Evolutionary conservation across 1,140 invertebrate species (phyloP).

Genomic region (Drosophila mayri): DNA sequence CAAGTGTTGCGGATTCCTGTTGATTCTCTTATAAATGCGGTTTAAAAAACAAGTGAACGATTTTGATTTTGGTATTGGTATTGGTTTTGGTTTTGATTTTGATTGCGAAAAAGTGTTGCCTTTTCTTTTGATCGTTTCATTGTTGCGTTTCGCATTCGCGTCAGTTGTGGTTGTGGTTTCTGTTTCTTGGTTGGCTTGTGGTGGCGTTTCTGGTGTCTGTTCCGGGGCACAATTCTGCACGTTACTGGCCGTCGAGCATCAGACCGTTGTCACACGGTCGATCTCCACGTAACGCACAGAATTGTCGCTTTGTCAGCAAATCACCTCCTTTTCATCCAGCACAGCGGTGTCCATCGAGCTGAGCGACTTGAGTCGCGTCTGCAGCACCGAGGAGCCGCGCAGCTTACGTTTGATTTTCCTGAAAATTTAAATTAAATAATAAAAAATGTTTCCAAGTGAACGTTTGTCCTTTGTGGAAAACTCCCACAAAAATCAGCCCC

Average conservation of each 20-base stretch:
- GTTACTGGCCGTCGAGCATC: conserved; percentile 85
- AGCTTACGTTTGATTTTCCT: conserved; percentile 87
- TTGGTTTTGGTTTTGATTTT: conserved; percentile 48
- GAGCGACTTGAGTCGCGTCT: conserved; percentile 91
- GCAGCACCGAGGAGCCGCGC: conserved; percentile 89
- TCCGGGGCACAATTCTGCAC: conserved; percentile 85
- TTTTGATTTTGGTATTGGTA: conserved; percentile 55
- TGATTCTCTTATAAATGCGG: conserved; percentile 63
- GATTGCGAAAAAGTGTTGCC: conserved; percentile 46
- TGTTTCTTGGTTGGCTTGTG: conserved; percentile 45
- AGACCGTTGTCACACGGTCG: conserved; percentile 95
- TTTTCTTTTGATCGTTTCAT: conserved; percentile 60
- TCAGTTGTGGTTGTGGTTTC: conserved; percentile 46
- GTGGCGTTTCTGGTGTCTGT: conserved; percentile 49
- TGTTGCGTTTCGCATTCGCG: conserved; percentile 69
- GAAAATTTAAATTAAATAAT: neutral
- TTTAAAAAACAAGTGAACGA: conserved; percentile 77
- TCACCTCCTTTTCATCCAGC: conserved; percentile 93
- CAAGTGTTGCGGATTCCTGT: conserved; percentile 5
- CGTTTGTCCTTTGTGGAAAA: neutral
- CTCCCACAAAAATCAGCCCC: no score
- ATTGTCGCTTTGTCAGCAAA: conserved; percentile 97
- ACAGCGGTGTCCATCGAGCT: conserved; percentile 91
- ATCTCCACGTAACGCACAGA: conserved; percentile 96
- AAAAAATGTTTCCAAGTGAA: no score